Evolutionary conservation across 35 echinoderm and acorn worm genomes (phyloP).

Genomic region (Patiria miniata): DNA sequence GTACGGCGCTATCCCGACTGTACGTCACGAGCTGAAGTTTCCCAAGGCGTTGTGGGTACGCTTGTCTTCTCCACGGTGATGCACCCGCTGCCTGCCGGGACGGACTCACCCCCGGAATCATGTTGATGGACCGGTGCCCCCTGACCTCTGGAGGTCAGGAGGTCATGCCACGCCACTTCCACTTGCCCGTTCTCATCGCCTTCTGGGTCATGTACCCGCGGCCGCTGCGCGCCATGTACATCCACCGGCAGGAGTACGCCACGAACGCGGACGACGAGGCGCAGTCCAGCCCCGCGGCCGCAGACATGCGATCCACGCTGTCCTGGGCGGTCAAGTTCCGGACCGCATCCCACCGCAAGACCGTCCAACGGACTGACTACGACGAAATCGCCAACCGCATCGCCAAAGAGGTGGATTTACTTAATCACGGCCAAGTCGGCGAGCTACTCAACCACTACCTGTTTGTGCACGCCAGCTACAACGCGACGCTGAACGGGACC

Average conservation of each 20-base stretch:
- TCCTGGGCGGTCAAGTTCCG: constrained; percentile 95
- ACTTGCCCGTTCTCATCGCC: constrained; percentile 1
- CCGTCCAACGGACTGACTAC: constrained; percentile 67
- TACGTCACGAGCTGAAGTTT: too few species aligned
- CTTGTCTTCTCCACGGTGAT: too few species aligned
- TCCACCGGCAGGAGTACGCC: not conserved
- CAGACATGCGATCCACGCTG: constrained; percentile 54
- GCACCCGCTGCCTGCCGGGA: too few species aligned
- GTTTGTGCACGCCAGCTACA: constrained; percentile 73
- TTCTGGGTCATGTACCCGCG: not conserved
- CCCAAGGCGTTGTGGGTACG: too few species aligned
- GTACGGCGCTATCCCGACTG: too few species aligned
- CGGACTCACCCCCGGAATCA: not conserved
- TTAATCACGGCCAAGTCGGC: constrained; percentile 87
- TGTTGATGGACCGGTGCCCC: constrained; percentile 2
- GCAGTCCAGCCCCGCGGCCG: not conserved
- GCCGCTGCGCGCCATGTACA: not conserved
- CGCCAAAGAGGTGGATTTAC: constrained; percentile 52
- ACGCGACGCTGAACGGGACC: constrained; percentile 64
- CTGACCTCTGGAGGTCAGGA: not conserved
- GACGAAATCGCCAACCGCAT: constrained; percentile 74
- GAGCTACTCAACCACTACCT: constrained; percentile 88
- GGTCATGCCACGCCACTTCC: not conserved
- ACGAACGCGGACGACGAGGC: not conserved
- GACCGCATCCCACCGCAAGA: constrained; percentile 36